These are phyloP conservation scores for Brachyhypopomus occidentalis DNA, from an alignment of 2,113 vertebrate genomes.

Conservation along the genomic window DNA sequence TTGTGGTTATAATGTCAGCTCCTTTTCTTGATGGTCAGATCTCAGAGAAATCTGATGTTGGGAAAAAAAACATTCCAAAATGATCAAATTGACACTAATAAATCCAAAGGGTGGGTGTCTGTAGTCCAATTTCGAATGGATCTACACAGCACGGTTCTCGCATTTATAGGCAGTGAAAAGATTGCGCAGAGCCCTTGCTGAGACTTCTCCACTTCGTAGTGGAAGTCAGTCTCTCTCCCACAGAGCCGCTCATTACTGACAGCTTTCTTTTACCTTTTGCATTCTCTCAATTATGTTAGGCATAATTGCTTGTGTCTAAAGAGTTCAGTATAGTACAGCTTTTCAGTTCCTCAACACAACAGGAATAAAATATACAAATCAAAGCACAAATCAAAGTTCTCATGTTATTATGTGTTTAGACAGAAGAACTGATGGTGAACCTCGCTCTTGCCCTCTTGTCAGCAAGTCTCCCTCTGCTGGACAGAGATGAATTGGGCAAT, in stretches of 20 bases:
- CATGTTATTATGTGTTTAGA: not conserved
- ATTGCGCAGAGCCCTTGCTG: not conserved
- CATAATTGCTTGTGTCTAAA: constrained; percentile 11
- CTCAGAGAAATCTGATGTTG: too few species aligned
- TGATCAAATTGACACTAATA: too few species aligned
- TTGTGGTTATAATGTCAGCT: too few species aligned
- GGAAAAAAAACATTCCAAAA: too few species aligned
- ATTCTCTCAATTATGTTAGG: not conserved
- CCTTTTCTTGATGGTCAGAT: not conserved
- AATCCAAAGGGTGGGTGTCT: not conserved
- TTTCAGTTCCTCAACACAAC: not conserved
- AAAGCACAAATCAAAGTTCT: too few species aligned
- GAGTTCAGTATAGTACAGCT: not conserved
- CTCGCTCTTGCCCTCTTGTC: not conserved
- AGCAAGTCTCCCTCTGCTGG: not conserved
- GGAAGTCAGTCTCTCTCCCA: constrained; percentile 2
- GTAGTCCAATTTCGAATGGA: constrained; percentile 19
- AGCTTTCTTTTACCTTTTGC: not conserved
- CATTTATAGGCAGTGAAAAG: not conserved
- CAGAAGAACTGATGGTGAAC: not conserved
- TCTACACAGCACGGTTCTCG: not conserved
- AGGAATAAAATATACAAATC: not conserved
- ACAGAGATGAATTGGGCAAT: not conserved
- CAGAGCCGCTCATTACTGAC: not conserved
- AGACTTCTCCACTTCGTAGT: not conserved